Evolutionary conservation across 1,140 invertebrate species (phyloP).

Genomic region (Bicyclus anynana): DNA sequence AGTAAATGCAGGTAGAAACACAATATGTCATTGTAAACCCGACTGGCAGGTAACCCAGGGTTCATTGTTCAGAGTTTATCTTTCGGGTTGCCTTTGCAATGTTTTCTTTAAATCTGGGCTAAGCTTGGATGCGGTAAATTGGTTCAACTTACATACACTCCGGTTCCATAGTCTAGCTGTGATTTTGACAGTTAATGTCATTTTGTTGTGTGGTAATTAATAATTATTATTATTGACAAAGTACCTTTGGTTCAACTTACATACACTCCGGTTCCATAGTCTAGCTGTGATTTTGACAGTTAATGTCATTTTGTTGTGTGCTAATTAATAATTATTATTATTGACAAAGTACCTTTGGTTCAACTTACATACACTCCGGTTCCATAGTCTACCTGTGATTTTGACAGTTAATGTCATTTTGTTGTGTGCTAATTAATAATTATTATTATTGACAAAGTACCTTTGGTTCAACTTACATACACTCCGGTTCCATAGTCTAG

Average conservation of each 20-base stretch:
- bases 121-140: constrained; percentile 9
- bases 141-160: not conserved
- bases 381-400: not conserved
- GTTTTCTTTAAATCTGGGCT: constrained; percentile 10
- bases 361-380: not conserved
- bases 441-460: not conserved
- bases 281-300: not conserved
- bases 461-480: constrained; percentile 3
- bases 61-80: constrained; percentile 5
- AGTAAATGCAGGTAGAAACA: too few species aligned
- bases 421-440: not conserved
- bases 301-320: not conserved
- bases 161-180: not conserved
- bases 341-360: not conserved
- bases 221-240: not conserved
- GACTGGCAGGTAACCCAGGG: not conserved
- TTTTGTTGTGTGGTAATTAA: not conserved
- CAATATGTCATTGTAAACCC: too few species aligned
- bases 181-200: not conserved
- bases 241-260: constrained; percentile 2
- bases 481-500: not conserved
- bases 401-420: not conserved
- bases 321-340: not conserved
- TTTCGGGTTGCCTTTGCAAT: constrained; percentile 9
- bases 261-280: not conserved